Conservation (phyloP, 2,888 invertebrate species). For the Athalia cordata region DNA sequence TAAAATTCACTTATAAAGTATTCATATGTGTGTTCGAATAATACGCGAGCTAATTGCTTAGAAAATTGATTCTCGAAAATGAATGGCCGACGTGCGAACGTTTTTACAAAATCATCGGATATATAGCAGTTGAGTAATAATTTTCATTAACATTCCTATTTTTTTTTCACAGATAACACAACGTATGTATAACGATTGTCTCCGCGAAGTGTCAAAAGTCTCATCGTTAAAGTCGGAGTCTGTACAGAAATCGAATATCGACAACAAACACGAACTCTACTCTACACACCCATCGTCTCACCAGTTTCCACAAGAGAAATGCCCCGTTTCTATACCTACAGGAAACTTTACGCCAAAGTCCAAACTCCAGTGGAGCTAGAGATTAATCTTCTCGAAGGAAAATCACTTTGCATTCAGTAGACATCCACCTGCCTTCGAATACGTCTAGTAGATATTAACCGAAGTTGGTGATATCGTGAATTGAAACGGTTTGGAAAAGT, state of each 20-base stretch:
- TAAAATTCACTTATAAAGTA: background rate
- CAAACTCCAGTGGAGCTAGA: conserved; percentile 11
- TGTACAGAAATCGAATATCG: conserved; percentile 23
- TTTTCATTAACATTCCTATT: no score
- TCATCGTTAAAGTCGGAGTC: background rate
- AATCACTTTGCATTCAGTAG: conserved; percentile 34
- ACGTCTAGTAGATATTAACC: no score
- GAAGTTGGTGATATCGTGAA: no score
- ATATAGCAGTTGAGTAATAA: no score
- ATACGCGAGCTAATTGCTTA: background rate
- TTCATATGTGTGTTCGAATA: background rate
- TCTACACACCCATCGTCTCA: conserved; percentile 26
- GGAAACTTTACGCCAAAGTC: conserved; percentile 38
- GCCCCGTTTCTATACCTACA: background rate
- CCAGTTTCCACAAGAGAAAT: background rate
- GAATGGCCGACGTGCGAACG: no score
- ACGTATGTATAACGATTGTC: conserved; percentile 38
- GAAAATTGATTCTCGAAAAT: no score
- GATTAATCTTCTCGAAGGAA: conserved; percentile 33
- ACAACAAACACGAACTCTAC: conserved; percentile 27
- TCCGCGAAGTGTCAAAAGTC: conserved; percentile 1
- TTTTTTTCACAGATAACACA: no score
- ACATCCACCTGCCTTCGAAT: background rate
- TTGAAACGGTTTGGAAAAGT: no score
- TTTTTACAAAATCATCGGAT: background rate